Evolutionary conservation across 2,797 vertebrate genomes (phyloP), one percentile per base, ranked within the genome.

Genomic region (Emys orbicularis): DNA sequence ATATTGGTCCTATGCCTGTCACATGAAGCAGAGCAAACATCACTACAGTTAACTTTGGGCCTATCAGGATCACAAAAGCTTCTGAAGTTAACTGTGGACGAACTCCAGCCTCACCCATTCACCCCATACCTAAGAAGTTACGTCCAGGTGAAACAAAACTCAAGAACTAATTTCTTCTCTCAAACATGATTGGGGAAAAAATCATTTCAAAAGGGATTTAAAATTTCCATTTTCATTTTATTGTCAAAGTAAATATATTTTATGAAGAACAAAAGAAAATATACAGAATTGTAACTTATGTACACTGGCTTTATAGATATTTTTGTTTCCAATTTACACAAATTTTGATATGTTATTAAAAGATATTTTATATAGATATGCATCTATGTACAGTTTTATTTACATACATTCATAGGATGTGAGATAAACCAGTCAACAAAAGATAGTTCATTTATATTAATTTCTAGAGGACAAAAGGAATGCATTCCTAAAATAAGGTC

Each of bases 391-490:
- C 98, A 99, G 90, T 97, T 97, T 97, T 99, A 99, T 99, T 99
- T 99, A 99, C 99, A 99, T 99, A 99, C 99, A 99, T 99, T 99
- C 99, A 99, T 99, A 99, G 98, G 98, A 99, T 99, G 99, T 97
- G 98, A 99, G 98, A 98, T 98, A 99, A 98, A 98, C 98, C 97
- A 98, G 98, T 98, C 98, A 98, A 98, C 97, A 99, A 98, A 98
- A 98, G 98, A 98, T 98, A 98, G 98, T 98, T 98, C 95, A 97
- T 97, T 97, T 97, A 97, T 98, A 98, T 98, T 98, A 98, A 98
- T 98, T 98, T 99, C 98, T 99, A 98, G 98, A 98, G 98, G 98
- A 98, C 97, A 97, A 98, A 98, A 99, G 99, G 99, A 99, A 99
- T 98, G 99, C 98, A 97, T 98, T 98, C 95, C 98, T 98, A 96